These are phyloP conservation scores for Sinonovacula constricta DNA, from an alignment of 1,140 invertebrate genomes.

Conservation along the genomic window DNA sequence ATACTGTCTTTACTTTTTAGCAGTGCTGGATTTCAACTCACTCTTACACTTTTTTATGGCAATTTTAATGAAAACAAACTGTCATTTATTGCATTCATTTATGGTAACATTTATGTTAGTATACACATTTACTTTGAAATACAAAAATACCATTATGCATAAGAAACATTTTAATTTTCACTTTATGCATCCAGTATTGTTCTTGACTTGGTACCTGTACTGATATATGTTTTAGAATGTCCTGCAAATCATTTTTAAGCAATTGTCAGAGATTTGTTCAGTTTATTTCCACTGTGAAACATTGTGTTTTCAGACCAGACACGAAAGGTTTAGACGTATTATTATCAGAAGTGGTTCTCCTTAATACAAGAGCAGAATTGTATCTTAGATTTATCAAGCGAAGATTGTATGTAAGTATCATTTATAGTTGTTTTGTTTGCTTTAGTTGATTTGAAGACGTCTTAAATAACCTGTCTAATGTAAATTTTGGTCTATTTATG, in stretches of 20 bases:
- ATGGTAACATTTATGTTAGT: too few relatives aligned
- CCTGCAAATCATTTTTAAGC: not conserved
- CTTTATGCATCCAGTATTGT: not conserved
- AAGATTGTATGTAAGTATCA: slow-evolving; percentile 83
- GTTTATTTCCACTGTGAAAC: slow-evolving; percentile 11
- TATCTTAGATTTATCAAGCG: slow-evolving; percentile 94
- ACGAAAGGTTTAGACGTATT: slow-evolving; percentile 93
- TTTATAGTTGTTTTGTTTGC: too few relatives aligned
- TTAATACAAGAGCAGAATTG: slow-evolving; percentile 93
- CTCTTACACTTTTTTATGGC: not conserved
- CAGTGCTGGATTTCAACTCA: too few relatives aligned
- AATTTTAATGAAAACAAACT: not conserved
- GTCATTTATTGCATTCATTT: too few relatives aligned
- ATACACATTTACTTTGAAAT: too few relatives aligned
- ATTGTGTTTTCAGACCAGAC: slow-evolving; percentile 80
- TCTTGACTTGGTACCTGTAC: not conserved
- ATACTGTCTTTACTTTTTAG: too few relatives aligned
- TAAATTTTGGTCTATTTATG: too few relatives aligned
- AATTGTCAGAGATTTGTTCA: not conserved
- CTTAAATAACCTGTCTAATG: too few relatives aligned
- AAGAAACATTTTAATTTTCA: too few relatives aligned
- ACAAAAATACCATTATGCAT: too few relatives aligned
- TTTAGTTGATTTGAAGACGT: too few relatives aligned
- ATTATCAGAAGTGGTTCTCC: slow-evolving; percentile 93
- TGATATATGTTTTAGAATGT: not conserved